Percentiles rank a stretch among this genome's conserved stretches.
Conservation (phyloP, 2,797 vertebrate genomes). For the Chelonia mydas region DNA sequence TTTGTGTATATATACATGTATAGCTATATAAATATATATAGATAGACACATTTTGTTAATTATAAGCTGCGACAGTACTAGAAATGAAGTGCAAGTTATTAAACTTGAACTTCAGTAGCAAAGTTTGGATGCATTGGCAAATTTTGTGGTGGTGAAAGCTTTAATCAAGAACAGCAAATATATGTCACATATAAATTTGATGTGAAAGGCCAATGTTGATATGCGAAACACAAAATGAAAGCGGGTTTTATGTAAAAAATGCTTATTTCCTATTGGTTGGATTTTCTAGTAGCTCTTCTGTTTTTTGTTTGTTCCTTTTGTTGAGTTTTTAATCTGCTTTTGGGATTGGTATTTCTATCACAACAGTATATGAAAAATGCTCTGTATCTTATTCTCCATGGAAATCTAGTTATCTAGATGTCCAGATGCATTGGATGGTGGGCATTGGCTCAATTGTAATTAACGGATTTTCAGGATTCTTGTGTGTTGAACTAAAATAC, state of each 20-base stretch:
- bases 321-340: slow-evolving; percentile 43
- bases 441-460: background rate
- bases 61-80: slow-evolving; percentile 32
- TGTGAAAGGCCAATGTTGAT: background rate
- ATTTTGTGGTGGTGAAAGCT: slow-evolving; percentile 18
- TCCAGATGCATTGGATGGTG: background rate
- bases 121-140: slow-evolving; percentile 12
- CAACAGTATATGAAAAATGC: background rate
- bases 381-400: background rate
- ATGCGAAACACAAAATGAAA: slow-evolving; percentile 26
- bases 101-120: background rate
- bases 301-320: background rate
- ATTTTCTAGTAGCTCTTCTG: slow-evolving; percentile 54
- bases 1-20: slow-evolving; percentile 53
- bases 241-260: slow-evolving; percentile 54
- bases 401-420: slow-evolving; percentile 9
- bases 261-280: slow-evolving; percentile 59
- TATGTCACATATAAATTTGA: slow-evolving; percentile 37
- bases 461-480: background rate
- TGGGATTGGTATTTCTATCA: background rate
- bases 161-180: slow-evolving; percentile 20
- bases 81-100: slow-evolving; percentile 22
- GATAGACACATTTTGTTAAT: slow-evolving; percentile 47
- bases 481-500: background rate
- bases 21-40: slow-evolving; percentile 67